Evolutionary conservation across 2,113 vertebrate genomes (phyloP), one percentile per base, ranked within the genome.

Genomic region (Pelobates fuscus): DNA sequence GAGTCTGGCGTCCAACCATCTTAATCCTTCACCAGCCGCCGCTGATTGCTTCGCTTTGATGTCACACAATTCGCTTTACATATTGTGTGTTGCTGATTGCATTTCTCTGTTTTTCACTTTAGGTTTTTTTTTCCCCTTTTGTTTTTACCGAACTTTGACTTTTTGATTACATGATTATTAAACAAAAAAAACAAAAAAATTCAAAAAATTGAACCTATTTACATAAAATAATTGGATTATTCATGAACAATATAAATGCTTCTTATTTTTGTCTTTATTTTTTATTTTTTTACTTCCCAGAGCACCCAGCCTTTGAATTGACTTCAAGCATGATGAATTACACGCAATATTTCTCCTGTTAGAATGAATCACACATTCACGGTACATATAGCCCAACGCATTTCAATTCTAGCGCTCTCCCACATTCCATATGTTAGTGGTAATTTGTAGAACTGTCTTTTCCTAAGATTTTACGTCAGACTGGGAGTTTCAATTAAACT

Each of bases 161-260:
- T 64, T n/a, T 20, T 64, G 62, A 64, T 64, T 23, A 15, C 62
- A 30, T 21, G 20, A 64, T 64, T 64, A 43, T 5, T 23, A 32
- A 29, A 20, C 46, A 52, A 41, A 37, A 10, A 18, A 8, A 20
- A n/a, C n/a, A n/a, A n/a, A n/a, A n/a, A n/a, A n/a, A n/a, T n/a
- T n/a, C n/a, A n/a, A n/a, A n/a, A n/a, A n/a, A n/a, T n/a, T n/a
- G 8, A 5, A 21, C 20, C 29, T 26, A 60, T 43, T 43, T 64
- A 30, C 58, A 60, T 60, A 60, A 60, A 60, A 60, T 60, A 60
- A 64, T 64, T 64, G 61, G n/a, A 5, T 1, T 43, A n/a, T 29
- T 41, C n/a, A n/a, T n/a, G n/a, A n/a, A n/a, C n/a, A n/a, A n/a
- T 10, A 17, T 6, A 17, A 6, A 1, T 63, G 5, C n/a, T 23